Percentiles rank a stretch among this genome's conserved stretches.
phyloP scores from a whole-genome alignment of 1,140 invertebrate genomes.

The Gryon sp. region DNA sequence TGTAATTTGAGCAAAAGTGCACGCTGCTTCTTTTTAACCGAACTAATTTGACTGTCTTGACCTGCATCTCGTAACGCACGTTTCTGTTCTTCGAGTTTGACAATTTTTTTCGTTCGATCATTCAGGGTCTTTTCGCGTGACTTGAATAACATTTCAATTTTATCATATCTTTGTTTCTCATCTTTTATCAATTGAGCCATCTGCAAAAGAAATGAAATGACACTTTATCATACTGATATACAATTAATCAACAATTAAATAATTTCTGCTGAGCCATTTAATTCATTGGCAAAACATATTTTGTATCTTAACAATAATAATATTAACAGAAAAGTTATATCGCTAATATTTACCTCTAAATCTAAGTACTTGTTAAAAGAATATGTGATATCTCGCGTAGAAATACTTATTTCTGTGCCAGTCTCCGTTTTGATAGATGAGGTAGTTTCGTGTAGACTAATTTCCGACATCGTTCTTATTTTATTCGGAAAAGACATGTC shows the following conservation, averaged over 20 bases:
- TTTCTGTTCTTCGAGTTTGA: conserved; percentile 81
- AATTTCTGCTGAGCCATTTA: no score
- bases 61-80: conserved; percentile 78
- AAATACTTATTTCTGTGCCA: conserved; percentile 78
- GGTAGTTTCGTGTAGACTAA: conserved; percentile 78
- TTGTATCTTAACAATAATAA: not conserved
- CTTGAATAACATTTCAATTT: conserved; percentile 80
- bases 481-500: conserved; percentile 73
- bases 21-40: conserved; percentile 81
- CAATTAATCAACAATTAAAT: conserved; percentile 1
- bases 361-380: conserved; percentile 78
- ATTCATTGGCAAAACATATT: no score
- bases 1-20: conserved; percentile 78
- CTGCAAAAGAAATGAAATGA: conserved; percentile 61
- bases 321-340: not conserved
- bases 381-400: conserved; percentile 76
- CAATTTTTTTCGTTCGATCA: conserved; percentile 82
- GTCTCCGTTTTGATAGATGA: conserved; percentile 79
- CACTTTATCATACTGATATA: conserved; percentile 16
- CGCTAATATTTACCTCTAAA: conserved; percentile 67
- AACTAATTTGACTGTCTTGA: conserved; percentile 78
- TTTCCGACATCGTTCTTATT: conserved; percentile 77
- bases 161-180: conserved; percentile 76
- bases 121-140: conserved; percentile 81
- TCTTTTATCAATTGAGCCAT: conserved; percentile 78